Percentiles rank a stretch among this genome's conserved stretches.
phyloP scores from a whole-genome alignment of 2,888 invertebrate genomes.

The Schrankia costaestrigalis region DNA sequence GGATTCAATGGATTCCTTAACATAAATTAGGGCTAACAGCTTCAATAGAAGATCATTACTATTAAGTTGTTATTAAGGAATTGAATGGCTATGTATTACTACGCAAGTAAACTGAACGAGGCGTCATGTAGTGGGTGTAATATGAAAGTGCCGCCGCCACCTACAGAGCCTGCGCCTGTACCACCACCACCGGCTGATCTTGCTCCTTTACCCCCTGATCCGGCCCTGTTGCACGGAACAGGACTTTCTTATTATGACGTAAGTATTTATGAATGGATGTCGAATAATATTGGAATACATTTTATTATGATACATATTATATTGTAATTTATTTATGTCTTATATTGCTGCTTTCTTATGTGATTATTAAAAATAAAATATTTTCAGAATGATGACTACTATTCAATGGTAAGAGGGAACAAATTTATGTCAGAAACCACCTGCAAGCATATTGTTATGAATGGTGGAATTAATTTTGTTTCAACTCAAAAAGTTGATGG shows the following conservation, averaged over 20 bases:
- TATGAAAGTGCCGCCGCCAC: conserved; percentile 68
- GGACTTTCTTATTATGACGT: conserved; percentile 74
- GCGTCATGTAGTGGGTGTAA: conserved; percentile 82
- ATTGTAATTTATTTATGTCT: not conserved
- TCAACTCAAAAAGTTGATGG: conserved; percentile 57
- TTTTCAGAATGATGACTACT: conserved; percentile 73
- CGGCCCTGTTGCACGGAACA: conserved; percentile 58
- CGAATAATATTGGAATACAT: conserved; percentile 1
- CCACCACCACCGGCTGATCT: conserved; percentile 61
- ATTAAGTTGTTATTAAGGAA: conserved; percentile 46
- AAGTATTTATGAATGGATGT: conserved; percentile 36
- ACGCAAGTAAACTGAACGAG: conserved; percentile 84
- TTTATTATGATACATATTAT: not conserved
- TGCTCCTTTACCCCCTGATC: conserved; percentile 59
- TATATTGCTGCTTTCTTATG: not conserved
- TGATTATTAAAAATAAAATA: not conserved
- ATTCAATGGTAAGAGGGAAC: conserved; percentile 72
- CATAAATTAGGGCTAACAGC: conserved; percentile 35
- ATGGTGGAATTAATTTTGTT: conserved; percentile 67
- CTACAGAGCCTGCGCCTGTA: conserved; percentile 52
- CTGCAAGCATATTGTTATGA: conserved; percentile 71
- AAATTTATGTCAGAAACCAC: conserved; percentile 65
- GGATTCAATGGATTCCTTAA: conserved; percentile 49
- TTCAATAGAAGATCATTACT: conserved; percentile 42
- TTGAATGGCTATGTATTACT: conserved; percentile 86